Base-by-base conservation (phyloP, 2,113 vertebrate species). In the Pithys albifrons region DNA sequence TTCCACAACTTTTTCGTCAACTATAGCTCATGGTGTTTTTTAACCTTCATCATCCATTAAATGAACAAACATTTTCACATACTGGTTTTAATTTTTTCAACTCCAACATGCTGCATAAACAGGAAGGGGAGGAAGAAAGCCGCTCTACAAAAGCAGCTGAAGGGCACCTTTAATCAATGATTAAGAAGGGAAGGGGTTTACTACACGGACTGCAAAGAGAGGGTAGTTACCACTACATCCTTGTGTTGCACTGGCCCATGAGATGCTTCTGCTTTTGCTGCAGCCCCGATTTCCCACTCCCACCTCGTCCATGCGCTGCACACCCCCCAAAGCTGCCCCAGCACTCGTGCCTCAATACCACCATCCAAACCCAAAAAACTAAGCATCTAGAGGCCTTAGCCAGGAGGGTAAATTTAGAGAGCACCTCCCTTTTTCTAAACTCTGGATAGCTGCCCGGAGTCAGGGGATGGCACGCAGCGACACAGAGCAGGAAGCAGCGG, bases 211-310 rank as follows among this genome's bases (percentile, higher is more conserved):
- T 9, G 7, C 37, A 31, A 29, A 48, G n/a, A 25, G 5, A 4
- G 1, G 12, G 25, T 0, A 8, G n/a, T 28, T 18, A 6, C 12
- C 31, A 28, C 7, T 27, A 16, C 33, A 28, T 0, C 15, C 8
- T 33, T 5, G 6, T 3, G 22, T 10, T 4, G 43, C 46, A 29
- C 33, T 41, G 11, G 23, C 12, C 33, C 6, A 1, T 6, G 11
- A 31, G 54, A 4, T 23, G 11, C 1, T 3, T 4, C n/a, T 0
- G n/a, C 17, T 0, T 15, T 0, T 1, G 14, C 46, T 10, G 45
- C 45, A 35, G 58, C 19, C 41, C 33, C 0, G 1, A 5, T 6
- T 46, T 29, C 14, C 12, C 3, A 18, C 45, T 23, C 29, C 6
- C 27, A 13, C 24, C 48, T 19, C 2, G 6, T 3, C 37, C 18